Conservation (phyloP, 2,888 invertebrate genomes). For the Lottia scabra region DNA sequence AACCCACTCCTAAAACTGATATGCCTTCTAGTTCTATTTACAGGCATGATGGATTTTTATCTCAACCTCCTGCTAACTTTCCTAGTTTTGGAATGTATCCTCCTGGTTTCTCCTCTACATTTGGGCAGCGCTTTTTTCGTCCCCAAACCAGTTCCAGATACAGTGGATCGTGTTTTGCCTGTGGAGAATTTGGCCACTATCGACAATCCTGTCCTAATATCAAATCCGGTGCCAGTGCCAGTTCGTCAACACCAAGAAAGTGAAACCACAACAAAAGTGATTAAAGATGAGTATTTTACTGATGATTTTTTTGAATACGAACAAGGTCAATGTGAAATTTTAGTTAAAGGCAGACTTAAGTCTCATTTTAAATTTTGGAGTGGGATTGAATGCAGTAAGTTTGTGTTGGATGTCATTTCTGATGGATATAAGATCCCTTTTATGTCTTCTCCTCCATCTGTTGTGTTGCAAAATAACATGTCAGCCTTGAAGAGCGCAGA, state of each 20-base stretch:
- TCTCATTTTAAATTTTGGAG: neutral
- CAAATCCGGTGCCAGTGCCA: neutral
- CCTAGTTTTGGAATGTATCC: too few species aligned
- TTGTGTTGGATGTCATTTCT: neutral
- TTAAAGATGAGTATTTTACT: too few species aligned
- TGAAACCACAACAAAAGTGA: too few species aligned
- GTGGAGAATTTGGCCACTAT: conserved; percentile 21
- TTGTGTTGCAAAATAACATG: neutral
- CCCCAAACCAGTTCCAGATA: neutral
- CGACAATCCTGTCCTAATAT: conserved; percentile 20
- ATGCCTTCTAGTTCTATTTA: neutral
- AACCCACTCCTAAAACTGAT: neutral
- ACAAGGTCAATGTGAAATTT: neutral
- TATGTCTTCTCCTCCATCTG: neutral
- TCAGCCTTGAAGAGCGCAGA: conserved; percentile 1
- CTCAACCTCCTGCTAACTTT: too few species aligned
- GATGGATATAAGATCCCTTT: neutral
- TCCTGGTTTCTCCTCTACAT: too few species aligned
- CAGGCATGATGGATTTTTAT: neutral
- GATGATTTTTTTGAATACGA: too few species aligned
- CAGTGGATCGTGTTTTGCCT: conserved; percentile 19
- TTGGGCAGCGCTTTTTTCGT: neutral
- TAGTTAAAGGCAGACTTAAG: neutral
- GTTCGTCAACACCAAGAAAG: neutral
- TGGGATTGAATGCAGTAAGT: neutral